Evolutionary conservation across 2,113 vertebrate genomes (phyloP).

Genomic region (Oncorhynchus gorbuscha): DNA sequence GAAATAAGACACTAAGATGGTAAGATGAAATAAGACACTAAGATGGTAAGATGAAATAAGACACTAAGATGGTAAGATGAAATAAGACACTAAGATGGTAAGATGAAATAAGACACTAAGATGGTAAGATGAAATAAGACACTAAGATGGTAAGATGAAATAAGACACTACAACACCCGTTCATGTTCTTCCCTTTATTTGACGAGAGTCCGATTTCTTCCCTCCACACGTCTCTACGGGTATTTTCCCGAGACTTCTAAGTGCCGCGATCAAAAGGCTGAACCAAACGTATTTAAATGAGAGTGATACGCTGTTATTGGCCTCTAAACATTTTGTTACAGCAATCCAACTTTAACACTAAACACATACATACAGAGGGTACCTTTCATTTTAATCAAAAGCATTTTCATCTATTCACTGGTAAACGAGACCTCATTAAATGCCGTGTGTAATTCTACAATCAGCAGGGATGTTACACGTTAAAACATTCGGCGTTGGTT

Average conservation of each 20-base stretch:
- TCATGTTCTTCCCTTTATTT: background rate
- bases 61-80: too few relatives aligned
- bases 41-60: too few relatives aligned
- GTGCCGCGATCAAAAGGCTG: background rate
- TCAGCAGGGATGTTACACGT: conserved; percentile 44
- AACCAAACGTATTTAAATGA: background rate
- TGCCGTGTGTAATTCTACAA: conserved; percentile 51
- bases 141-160: too few relatives aligned
- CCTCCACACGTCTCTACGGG: background rate
- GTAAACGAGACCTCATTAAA: conserved; percentile 65
- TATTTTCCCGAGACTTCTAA: background rate
- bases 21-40: too few relatives aligned
- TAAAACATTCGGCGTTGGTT: conserved; percentile 28
- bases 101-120: too few relatives aligned
- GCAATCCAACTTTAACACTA: background rate
- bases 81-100: too few relatives aligned
- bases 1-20: too few relatives aligned
- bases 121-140: too few relatives aligned
- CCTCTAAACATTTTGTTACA: conserved; percentile 1
- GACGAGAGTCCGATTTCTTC: too few relatives aligned
- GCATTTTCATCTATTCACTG: conserved; percentile 31
- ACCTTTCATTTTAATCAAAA: conserved; percentile 46
- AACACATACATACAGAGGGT: conserved; percentile 24
- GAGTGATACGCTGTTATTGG: conserved; percentile 39
- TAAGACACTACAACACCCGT: background rate